These are phyloP conservation scores for Thumatha senex DNA, from an alignment of 2,888 invertebrate species.

Conservation along the genomic window DNA sequence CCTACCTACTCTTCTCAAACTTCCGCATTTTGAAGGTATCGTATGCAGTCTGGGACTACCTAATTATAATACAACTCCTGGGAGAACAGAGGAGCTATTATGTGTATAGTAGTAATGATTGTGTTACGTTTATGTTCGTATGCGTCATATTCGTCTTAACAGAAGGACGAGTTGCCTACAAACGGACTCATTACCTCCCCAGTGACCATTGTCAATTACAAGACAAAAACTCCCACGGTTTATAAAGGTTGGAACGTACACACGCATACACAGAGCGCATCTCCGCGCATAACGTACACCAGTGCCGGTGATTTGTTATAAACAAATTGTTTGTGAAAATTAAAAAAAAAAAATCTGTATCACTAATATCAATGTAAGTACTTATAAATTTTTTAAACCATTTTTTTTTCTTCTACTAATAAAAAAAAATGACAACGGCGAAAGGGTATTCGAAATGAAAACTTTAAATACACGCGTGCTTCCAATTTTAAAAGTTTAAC, in stretches of 20 bases:
- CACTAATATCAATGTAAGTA: slow-evolving; percentile 16
- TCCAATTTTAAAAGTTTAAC: no score
- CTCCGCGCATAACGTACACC: slow-evolving; percentile 58
- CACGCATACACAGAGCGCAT: slow-evolving; percentile 74
- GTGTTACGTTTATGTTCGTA: slow-evolving; percentile 57
- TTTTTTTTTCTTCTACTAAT: no score
- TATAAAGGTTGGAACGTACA: slow-evolving; percentile 74
- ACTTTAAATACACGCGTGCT: no score
- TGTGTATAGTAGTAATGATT: slow-evolving; percentile 61
- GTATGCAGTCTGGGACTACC: slow-evolving; percentile 35
- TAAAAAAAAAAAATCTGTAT: neutral
- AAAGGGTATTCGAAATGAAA: no score
- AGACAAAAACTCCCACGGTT: slow-evolving; percentile 81
- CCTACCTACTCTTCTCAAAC: slow-evolving; percentile 4
- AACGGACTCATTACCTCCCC: slow-evolving; percentile 78
- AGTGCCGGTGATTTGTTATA: slow-evolving; percentile 54
- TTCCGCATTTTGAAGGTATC: slow-evolving; percentile 37
- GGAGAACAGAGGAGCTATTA: slow-evolving; percentile 48
- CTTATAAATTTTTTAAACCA: no score
- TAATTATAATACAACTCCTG: slow-evolving; percentile 36
- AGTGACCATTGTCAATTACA: slow-evolving; percentile 77
- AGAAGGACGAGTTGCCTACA: slow-evolving; percentile 78
- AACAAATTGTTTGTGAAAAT: slow-evolving; percentile 24
- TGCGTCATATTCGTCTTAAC: slow-evolving; percentile 67
- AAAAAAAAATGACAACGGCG: no score